Percentiles rank a stretch among this genome's conserved stretches.
These are phyloP conservation scores for Diadema setosum DNA, from an alignment of 35 echinoderm and acorn worm species.

Conservation along the genomic window DNA sequence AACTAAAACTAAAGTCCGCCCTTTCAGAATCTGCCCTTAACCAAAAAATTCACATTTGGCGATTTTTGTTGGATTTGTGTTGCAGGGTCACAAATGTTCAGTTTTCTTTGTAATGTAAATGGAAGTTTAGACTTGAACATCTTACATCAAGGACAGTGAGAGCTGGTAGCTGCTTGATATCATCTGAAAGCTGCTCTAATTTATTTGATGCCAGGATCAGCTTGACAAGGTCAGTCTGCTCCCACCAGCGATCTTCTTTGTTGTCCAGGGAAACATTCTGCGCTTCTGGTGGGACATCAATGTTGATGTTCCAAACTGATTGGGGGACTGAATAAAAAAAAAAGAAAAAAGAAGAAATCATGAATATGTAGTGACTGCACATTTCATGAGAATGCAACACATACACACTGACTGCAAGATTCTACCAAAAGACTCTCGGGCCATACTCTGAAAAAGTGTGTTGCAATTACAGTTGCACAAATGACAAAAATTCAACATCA, in stretches of 20 bases:
- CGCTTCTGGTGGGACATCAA: constrained; percentile 74
- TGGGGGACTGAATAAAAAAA: constrained; percentile 59
- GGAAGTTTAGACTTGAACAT: too few species aligned
- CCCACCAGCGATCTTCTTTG: constrained; percentile 83
- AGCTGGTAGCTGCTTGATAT: constrained; percentile 67
- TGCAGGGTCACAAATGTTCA: too few species aligned
- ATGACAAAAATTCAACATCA: too few species aligned
- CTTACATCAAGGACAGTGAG: constrained; percentile 89
- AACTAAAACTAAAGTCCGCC: too few species aligned
- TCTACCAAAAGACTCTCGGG: neutral
- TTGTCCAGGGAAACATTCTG: constrained; percentile 77
- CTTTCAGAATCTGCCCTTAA: too few species aligned
- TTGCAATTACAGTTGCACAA: neutral
- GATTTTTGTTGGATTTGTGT: too few species aligned
- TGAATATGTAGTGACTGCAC: neutral
- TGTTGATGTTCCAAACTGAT: constrained; percentile 91
- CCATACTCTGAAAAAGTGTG: neutral
- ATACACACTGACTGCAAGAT: neutral
- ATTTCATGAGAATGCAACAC: neutral
- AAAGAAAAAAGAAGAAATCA: neutral
- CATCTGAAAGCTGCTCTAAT: constrained; percentile 61
- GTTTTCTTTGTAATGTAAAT: too few species aligned
- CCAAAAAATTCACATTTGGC: too few species aligned
- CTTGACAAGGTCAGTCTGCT: constrained; percentile 88
- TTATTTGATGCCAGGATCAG: constrained; percentile 94